Percentiles rank a stretch among this genome's conserved stretches.
phyloP scores from a whole-genome alignment of 2,888 invertebrate genomes.

The Oxycera nigricornis region DNA sequence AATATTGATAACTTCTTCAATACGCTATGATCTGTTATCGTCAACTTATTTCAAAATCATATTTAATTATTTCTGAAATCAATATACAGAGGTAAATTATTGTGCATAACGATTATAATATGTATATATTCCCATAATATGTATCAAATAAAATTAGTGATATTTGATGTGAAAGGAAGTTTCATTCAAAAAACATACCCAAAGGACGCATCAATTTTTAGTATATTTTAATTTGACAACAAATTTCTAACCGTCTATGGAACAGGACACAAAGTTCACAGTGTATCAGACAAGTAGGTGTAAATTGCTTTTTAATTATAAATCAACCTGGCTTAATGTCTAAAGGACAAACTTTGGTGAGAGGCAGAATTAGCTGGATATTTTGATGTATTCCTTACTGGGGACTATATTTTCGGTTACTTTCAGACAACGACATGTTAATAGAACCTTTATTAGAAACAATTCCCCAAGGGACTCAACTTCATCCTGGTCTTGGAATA shows the following conservation, averaged over 20 bases:
- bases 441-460: not conserved
- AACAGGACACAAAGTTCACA: too few species aligned
- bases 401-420: not conserved
- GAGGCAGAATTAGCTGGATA: not conserved
- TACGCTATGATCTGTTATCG: too few species aligned
- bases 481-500: slow-evolving; percentile 9
- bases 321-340: not conserved
- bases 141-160: not conserved
- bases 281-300: not conserved
- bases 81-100: not conserved
- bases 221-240: not conserved
- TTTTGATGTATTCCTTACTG: not conserved
- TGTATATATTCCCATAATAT: not conserved
- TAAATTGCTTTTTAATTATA: not conserved
- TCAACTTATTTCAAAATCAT: too few species aligned
- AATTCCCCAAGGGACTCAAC: not conserved
- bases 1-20: too few species aligned
- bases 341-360: slow-evolving; percentile 3
- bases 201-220: too few species aligned
- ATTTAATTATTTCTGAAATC: not conserved
- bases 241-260: not conserved
- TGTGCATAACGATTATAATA: not conserved
- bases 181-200: too few species aligned
- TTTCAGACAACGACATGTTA: slow-evolving; percentile 14
- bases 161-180: not conserved